Conservation (phyloP, 1,140 invertebrate species). For the Pseudomyrmex flavicornis region DNA sequence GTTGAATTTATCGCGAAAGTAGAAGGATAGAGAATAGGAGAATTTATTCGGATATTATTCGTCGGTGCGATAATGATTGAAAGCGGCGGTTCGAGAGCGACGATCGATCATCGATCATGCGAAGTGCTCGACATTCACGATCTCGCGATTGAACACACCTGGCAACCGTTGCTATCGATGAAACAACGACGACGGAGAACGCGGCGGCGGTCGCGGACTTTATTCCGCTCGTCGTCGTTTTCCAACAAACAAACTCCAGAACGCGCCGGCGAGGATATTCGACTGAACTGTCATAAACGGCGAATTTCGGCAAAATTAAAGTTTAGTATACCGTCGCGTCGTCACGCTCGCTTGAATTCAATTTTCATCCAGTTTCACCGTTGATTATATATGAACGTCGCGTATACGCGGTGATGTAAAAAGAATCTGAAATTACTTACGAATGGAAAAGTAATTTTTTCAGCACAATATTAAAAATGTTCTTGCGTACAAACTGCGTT, state of each 20-base stretch:
- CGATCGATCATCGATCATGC: constrained; percentile 41
- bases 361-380: constrained; percentile 9
- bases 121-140: constrained; percentile 50
- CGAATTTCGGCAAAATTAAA: constrained; percentile 24
- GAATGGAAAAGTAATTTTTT: constrained; percentile 3
- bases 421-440: neutral
- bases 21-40: constrained; percentile 2
- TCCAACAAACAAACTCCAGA: constrained; percentile 26
- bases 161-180: constrained; percentile 21
- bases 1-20: neutral
- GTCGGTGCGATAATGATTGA: constrained; percentile 47
- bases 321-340: constrained; percentile 17
- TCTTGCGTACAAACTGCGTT: neutral
- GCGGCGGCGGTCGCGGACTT: constrained; percentile 6
- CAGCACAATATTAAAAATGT: too few species aligned
- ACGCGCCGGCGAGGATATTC: constrained; percentile 14
- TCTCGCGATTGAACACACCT: constrained; percentile 38
- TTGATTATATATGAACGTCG: neutral
- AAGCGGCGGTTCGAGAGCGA: constrained; percentile 8
- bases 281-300: constrained; percentile 4
- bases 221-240: constrained; percentile 29
- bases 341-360: constrained; percentile 5
- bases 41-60: constrained; percentile 52
- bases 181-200: constrained; percentile 32
- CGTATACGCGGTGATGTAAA: neutral